These are phyloP conservation scores for Parthenolecanium corni DNA, from an alignment of 2,888 invertebrate species.

Conservation along the genomic window DNA sequence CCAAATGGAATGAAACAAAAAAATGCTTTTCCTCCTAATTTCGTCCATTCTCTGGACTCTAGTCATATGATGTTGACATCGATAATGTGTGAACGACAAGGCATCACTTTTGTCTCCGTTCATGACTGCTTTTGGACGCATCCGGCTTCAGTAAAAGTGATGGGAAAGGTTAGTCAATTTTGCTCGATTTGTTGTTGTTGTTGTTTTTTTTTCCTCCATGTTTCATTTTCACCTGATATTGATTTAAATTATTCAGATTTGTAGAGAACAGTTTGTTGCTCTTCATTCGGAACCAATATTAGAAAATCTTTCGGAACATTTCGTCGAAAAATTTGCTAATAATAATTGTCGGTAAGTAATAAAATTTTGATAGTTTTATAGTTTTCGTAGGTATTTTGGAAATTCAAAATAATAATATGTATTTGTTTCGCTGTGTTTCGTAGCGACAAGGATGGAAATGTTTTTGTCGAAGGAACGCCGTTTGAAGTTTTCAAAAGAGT, in stretches of 20 bases:
- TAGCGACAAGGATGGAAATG: too few species aligned
- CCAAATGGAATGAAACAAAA: constrained; percentile 81
- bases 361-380: too few species aligned
- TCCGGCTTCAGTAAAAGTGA: constrained; percentile 65
- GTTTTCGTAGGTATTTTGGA: constrained; percentile 33
- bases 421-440: too few species aligned
- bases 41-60: constrained; percentile 96
- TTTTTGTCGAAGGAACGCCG: too few species aligned
- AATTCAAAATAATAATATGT: too few species aligned
- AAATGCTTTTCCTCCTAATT: constrained; percentile 98
- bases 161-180: constrained; percentile 66
- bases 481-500: constrained; percentile 53
- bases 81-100: constrained; percentile 66
- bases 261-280: constrained; percentile 95
- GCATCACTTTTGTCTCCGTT: constrained; percentile 86
- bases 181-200: neutral
- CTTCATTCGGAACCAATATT: constrained; percentile 87
- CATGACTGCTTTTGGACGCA: constrained; percentile 99
- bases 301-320: constrained; percentile 66
- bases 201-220: neutral
- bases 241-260: constrained; percentile 50
- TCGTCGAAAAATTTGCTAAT: constrained; percentile 56
- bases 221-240: neutral
- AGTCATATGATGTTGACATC: constrained; percentile 99
- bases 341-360: too few species aligned